Percentiles rank a stretch among this genome's conserved stretches.
phyloP scores from a whole-genome alignment of 2,797 vertebrate species.

The Enoplosus armatus region DNA sequence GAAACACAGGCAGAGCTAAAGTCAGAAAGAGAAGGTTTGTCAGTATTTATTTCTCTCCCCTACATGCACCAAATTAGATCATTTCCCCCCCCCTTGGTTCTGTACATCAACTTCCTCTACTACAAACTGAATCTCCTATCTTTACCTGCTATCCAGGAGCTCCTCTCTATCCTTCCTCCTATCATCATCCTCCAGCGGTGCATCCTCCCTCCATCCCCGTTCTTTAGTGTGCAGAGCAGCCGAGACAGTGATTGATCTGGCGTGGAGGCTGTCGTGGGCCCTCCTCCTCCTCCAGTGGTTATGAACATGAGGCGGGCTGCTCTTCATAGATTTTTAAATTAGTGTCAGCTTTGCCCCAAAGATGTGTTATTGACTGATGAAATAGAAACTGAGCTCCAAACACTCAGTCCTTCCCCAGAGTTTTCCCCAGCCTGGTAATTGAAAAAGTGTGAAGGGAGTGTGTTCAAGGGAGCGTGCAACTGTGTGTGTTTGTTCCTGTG shows the following conservation, averaged over 20 bases:
- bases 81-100: neutral
- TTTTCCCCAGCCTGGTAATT: constrained; percentile 87
- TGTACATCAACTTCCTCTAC: neutral
- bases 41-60: constrained; percentile 73
- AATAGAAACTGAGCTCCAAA: constrained; percentile 87
- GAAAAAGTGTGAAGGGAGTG: constrained; percentile 86
- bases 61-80: constrained; percentile 1
- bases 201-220: constrained; percentile 35
- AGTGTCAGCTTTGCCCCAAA: constrained; percentile 90
- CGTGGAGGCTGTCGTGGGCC: constrained; percentile 67
- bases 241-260: constrained; percentile 83
- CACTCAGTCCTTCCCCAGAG: constrained; percentile 86
- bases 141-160: constrained; percentile 34
- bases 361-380: constrained; percentile 91
- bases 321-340: constrained; percentile 91
- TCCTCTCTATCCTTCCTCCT: constrained; percentile 39
- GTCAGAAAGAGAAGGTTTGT: constrained; percentile 60
- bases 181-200: constrained; percentile 47
- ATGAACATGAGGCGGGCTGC: constrained; percentile 85
- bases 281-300: constrained; percentile 76
- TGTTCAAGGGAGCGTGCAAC: constrained; percentile 67
- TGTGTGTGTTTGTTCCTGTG: constrained; percentile 48
- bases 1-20: constrained; percentile 8
- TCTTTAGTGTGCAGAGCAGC: constrained; percentile 30
- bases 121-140: constrained; percentile 43